Conservation (phyloP, 2,888 invertebrate genomes). For the Caenorhabditis sinica region DNA sequence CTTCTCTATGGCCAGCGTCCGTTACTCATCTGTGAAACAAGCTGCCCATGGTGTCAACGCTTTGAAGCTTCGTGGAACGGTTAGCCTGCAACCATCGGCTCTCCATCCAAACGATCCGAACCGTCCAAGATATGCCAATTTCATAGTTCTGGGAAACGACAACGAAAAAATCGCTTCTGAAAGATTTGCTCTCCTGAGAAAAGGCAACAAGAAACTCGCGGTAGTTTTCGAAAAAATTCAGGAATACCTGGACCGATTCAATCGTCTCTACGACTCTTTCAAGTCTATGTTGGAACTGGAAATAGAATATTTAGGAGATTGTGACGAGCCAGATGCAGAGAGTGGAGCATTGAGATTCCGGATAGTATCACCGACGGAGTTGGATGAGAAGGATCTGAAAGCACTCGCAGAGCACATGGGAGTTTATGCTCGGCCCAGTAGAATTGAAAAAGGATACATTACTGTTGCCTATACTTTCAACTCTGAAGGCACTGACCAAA, state of each 20-base stretch:
- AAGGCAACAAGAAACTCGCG: too few relatives aligned
- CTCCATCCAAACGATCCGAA: too few relatives aligned
- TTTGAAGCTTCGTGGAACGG: too few relatives aligned
- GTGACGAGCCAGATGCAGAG: neutral
- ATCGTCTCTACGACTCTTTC: neutral
- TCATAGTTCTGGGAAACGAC: too few relatives aligned
- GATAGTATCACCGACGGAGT: neutral
- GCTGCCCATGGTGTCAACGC: too few relatives aligned
- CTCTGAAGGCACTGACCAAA: neutral
- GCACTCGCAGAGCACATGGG: neutral
- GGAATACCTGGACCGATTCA: neutral
- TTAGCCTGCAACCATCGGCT: too few relatives aligned
- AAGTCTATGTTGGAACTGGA: neutral
- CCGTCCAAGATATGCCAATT: too few relatives aligned
- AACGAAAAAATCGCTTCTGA: too few relatives aligned
- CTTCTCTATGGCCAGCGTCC: slow-evolving; percentile 7
- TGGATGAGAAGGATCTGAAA: neutral
- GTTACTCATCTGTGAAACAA: too few relatives aligned
- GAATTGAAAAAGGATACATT: neutral
- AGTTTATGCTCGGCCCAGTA: neutral
- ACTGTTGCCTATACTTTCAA: neutral
- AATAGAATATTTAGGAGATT: neutral
- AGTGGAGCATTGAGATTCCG: neutral
- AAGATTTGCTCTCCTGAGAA: too few relatives aligned
- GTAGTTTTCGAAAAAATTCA: too few relatives aligned